These are phyloP conservation scores for Lasioglossum oenotherae DNA, from an alignment of 2,888 invertebrate genomes.

Conservation along the genomic window DNA sequence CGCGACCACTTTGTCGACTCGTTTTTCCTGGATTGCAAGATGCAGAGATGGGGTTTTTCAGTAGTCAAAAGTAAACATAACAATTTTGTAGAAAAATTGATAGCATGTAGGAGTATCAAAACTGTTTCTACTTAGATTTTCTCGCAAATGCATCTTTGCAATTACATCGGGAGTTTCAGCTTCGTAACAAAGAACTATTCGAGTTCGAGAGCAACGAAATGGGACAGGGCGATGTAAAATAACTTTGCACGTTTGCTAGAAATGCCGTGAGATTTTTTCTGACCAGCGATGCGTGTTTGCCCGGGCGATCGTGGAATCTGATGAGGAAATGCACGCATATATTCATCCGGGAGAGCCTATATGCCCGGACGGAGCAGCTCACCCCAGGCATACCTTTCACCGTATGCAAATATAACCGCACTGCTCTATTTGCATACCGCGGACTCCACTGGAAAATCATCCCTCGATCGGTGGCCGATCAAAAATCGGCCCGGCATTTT, in stretches of 20 bases:
- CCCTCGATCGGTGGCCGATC: slow-evolving; percentile 68
- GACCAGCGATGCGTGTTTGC: slow-evolving; percentile 33
- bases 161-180: neutral
- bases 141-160: neutral
- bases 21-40: too few species aligned
- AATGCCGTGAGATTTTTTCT: slow-evolving; percentile 33
- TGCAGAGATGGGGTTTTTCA: too few species aligned
- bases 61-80: neutral
- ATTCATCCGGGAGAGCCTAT: slow-evolving; percentile 32
- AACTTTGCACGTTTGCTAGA: neutral
- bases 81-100: neutral
- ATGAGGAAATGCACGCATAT: slow-evolving; percentile 51
- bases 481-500: slow-evolving; percentile 69
- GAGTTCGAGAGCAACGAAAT: neutral
- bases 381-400: slow-evolving; percentile 64
- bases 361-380: slow-evolving; percentile 35
- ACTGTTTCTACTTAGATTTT: too few species aligned
- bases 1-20: too few species aligned
- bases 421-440: slow-evolving; percentile 74
- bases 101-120: neutral
- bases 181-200: neutral
- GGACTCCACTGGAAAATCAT: slow-evolving; percentile 72
- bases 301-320: slow-evolving; percentile 52
- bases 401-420: slow-evolving; percentile 73
- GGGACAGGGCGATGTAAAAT: neutral